Evolutionary conservation across 2,888 invertebrate genomes (phyloP).

Genomic region (Hirtodrosophila histrioides): DNA sequence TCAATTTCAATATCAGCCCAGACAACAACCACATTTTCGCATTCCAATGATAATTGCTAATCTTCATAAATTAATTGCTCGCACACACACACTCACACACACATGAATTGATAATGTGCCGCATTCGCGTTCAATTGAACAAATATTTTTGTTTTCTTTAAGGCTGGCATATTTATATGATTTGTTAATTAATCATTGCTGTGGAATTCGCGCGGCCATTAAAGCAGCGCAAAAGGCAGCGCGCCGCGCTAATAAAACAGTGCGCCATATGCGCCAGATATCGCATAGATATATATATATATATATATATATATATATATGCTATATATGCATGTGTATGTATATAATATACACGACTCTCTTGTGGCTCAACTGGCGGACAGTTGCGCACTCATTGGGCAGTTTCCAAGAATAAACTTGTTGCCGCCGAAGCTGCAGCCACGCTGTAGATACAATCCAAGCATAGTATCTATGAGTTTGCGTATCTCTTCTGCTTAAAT

Average conservation of each 20-base stretch:
- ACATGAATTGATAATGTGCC: constrained; percentile 34
- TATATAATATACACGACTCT: constrained; percentile 14
- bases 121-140: constrained; percentile 51
- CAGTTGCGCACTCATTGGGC: constrained; percentile 54
- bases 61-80: constrained; percentile 74
- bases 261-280: constrained; percentile 62
- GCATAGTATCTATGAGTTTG: constrained; percentile 13
- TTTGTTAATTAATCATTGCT: constrained; percentile 77
- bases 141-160: constrained; percentile 58
- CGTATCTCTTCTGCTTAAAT: constrained; percentile 25
- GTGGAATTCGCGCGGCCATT: constrained; percentile 69
- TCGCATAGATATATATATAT: constrained; percentile 4
- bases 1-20: constrained; percentile 73
- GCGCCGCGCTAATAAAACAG: constrained; percentile 59
- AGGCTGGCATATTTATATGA: constrained; percentile 57
- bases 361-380: constrained; percentile 51
- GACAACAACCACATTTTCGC: constrained; percentile 69
- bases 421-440: constrained; percentile 31
- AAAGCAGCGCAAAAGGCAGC: constrained; percentile 54
- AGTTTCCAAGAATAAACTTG: constrained; percentile 54
- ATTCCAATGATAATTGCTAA: constrained; percentile 77
- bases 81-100: constrained; percentile 11
- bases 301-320: constrained; percentile 10
- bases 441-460: constrained; percentile 21
- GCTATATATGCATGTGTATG: constrained; percentile 11